Base-by-base conservation (phyloP, 2,888 invertebrate genomes). In the Cyclophora albipunctata region DNA sequence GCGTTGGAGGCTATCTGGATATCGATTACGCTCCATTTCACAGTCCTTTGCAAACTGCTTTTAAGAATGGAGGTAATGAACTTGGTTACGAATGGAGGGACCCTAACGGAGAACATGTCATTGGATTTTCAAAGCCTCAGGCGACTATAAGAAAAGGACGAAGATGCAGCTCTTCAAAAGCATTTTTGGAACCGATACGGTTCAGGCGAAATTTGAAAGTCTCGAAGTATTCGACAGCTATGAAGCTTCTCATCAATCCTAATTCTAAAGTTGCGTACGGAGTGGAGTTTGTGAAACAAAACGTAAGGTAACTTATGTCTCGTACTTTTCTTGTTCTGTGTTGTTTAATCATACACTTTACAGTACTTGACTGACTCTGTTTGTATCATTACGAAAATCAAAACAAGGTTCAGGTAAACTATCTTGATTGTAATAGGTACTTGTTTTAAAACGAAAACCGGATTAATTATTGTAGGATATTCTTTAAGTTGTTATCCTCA, bases 121-220 rank as follows among this genome's bases (percentile, higher is more conserved):
- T 92, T 40, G 94, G 95, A 0, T 94, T 95, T 67, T 92, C 92
- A 0, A 90, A 91, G 48, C 92, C 91, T 0, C 94, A 94, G 71
- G 93, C 93, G 0, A 94, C 93, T 34, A 89, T 94, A 73, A 83
- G 91, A 47, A 87, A 91, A 49, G 96, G 96, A 0, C 89, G 93
- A 48, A 87, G 96, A 53, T 95, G 95, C 61, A 96, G 95, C 69
- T 92, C 94, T 0, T 91, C 93, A 2, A 95, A 95, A 75, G 95
- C 96, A 0, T 96, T 94, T 73, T 81, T 96, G 7, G 90, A 91
- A 58, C 93, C 95, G 0, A 89, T 93, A 2, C 81, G 90, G 6
- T 69, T 85, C 6, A 88, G 95, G 41, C 64, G 71, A 6, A 96
- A 96, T 69, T 85, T 96, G 20, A 91, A 92, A 70, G 89, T 96